Conservation (phyloP, 2,797 vertebrate genomes). For the Etheostoma perlongum region DNA sequence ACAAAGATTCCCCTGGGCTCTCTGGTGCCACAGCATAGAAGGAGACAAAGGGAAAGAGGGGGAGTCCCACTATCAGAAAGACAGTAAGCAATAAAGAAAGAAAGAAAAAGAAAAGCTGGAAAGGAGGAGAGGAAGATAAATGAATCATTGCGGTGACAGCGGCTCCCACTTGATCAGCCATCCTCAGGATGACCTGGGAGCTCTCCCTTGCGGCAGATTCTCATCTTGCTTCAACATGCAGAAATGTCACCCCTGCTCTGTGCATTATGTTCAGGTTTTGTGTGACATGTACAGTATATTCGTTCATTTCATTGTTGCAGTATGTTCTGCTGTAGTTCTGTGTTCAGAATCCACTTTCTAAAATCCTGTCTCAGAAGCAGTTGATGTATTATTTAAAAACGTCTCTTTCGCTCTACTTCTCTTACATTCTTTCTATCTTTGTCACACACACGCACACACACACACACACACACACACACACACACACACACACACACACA, state of each 20-base stretch:
- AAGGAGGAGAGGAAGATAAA: conserved; percentile 5
- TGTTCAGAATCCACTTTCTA: not conserved
- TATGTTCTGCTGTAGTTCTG: not conserved
- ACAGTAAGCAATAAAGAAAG: not conserved
- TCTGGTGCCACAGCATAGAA: conserved; percentile 26
- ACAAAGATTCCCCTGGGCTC: conserved; percentile 39
- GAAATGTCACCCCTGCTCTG: not conserved
- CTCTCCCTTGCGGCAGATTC: not conserved
- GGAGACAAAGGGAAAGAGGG: conserved; percentile 13
- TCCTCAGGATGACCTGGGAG: conserved; percentile 20
- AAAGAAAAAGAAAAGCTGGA: conserved; percentile 4
- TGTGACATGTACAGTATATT: not conserved
- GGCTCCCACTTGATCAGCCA: conserved; percentile 3
- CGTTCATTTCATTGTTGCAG: no score
- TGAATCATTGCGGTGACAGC: conserved; percentile 32
- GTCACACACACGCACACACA: not conserved
- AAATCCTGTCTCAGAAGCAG: not conserved
- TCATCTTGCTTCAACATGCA: not conserved
- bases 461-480: not conserved
- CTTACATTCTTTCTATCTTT: not conserved
- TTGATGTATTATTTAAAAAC: not conserved
- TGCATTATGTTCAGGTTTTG: not conserved
- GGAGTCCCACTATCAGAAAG: not conserved
- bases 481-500: not conserved
- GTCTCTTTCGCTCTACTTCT: conserved; percentile 1